These are phyloP conservation scores for Phytoseiulus persimilis DNA, from an alignment of 2,888 invertebrate genomes.

Conservation along the genomic window DNA sequence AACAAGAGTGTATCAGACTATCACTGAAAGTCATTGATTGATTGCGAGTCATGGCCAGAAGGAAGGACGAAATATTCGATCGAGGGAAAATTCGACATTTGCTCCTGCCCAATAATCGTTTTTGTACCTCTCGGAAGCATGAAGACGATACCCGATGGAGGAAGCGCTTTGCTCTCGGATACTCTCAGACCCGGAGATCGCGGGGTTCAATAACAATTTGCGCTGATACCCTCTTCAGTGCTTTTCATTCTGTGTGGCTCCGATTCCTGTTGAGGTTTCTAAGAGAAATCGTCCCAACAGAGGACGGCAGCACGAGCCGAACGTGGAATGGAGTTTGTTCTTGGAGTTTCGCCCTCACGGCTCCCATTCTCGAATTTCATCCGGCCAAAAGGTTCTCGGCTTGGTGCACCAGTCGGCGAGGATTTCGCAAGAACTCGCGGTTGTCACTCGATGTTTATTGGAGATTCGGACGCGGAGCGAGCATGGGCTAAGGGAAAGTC, in stretches of 20 bases:
- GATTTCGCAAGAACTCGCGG: neutral
- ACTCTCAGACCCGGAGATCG: neutral
- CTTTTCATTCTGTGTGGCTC: neutral
- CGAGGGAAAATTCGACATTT: too few relatives aligned
- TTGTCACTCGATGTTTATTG: neutral
- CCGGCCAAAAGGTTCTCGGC: neutral
- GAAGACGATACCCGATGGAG: neutral
- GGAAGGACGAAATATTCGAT: too few relatives aligned
- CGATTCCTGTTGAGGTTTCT: neutral
- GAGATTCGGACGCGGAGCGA: neutral
- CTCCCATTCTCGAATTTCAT: neutral
- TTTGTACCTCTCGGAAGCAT: neutral
- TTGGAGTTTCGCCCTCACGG: neutral
- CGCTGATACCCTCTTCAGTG: neutral
- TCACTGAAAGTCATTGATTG: too few relatives aligned
- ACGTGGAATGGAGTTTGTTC: neutral
- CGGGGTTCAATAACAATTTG: neutral
- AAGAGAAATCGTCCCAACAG: neutral
- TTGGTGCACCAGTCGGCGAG: neutral
- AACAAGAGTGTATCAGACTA: too few relatives aligned
- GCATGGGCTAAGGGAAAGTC: neutral
- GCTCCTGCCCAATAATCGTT: too few relatives aligned
- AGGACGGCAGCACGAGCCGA: neutral
- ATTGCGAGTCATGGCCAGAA: too few relatives aligned
- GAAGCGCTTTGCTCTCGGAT: neutral